These are phyloP conservation scores for Limnodromus scolopaceus DNA, from an alignment of 2,797 vertebrate genomes.

Conservation along the genomic window DNA sequence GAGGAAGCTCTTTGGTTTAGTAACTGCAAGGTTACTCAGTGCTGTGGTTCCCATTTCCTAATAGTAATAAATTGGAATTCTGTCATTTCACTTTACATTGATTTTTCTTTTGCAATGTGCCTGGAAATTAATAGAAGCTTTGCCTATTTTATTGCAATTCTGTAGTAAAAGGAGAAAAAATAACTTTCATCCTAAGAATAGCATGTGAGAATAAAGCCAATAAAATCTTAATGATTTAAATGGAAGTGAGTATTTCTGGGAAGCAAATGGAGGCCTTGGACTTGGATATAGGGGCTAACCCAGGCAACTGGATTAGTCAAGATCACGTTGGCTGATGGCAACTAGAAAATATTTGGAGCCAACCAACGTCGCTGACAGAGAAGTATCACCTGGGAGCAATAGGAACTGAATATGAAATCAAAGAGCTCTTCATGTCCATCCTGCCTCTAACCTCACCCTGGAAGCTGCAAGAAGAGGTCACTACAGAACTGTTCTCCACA, in stretches of 20 bases:
- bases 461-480: not conserved
- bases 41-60: not conserved
- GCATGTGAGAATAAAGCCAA: not conserved
- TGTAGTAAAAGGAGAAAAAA: not conserved
- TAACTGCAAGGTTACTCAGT: not conserved
- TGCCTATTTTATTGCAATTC: not conserved
- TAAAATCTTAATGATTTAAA: not conserved
- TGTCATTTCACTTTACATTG: not conserved
- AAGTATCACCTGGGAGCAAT: not conserved
- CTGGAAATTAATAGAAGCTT: not conserved
- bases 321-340: not conserved
- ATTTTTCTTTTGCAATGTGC: not conserved
- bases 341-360: not conserved
- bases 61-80: not conserved
- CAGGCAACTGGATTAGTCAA: not conserved
- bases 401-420: not conserved
- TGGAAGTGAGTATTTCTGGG: not conserved
- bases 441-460: not conserved
- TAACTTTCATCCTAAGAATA: not conserved
- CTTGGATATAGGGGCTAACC: not conserved
- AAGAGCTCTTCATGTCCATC: not conserved
- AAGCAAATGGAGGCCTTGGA: not conserved
- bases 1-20: not conserved
- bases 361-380: not conserved
- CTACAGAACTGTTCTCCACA: not conserved